Evolutionary conservation across 2,113 vertebrate species (phyloP).

Genomic region (Mesitornis unicolor): DNA sequence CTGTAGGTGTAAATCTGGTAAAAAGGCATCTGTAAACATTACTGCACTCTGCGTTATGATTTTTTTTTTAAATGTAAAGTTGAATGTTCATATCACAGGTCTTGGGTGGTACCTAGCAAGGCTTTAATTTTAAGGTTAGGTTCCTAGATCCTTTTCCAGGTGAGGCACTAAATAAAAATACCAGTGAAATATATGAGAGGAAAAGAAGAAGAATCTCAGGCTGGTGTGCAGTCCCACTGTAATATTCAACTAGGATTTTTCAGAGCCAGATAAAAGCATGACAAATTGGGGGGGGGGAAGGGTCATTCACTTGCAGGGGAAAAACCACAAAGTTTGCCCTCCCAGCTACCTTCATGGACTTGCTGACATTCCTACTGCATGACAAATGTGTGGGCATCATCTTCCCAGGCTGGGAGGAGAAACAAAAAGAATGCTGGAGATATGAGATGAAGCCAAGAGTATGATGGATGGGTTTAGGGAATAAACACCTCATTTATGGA

Average conservation of each 20-base stretch:
- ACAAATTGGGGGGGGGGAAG: background rate
- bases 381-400: background rate
- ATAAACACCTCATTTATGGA: background rate
- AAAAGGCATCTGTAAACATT: background rate
- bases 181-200: background rate
- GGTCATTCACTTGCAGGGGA: background rate
- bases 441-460: background rate
- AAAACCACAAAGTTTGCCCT: background rate
- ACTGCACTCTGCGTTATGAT: background rate
- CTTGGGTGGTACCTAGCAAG: background rate
- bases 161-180: background rate
- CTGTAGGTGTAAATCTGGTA: background rate
- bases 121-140: background rate
- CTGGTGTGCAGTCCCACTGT: background rate
- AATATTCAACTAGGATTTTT: background rate
- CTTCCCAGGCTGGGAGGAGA: background rate
- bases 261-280: background rate
- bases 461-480: background rate
- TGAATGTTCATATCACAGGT: background rate
- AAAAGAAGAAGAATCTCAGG: background rate
- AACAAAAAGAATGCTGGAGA: background rate
- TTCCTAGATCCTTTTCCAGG: background rate
- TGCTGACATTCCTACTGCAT: slow-evolving; percentile 12
- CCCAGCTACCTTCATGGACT: background rate
- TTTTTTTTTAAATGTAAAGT: background rate